Conservation (phyloP, 1,140 invertebrate species). For the Prorops nasuta region DNA sequence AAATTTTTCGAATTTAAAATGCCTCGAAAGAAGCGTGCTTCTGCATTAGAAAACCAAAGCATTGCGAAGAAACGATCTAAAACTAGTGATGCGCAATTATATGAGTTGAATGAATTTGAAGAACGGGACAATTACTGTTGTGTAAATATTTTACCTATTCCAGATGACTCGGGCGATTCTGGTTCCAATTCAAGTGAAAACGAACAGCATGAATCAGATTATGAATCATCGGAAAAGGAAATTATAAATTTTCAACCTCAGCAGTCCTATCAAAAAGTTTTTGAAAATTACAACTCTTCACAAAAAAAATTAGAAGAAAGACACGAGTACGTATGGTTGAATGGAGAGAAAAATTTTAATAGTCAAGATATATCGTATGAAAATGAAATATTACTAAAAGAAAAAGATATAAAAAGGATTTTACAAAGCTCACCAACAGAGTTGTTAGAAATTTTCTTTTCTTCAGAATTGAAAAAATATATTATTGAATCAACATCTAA, state of each 20-base stretch:
- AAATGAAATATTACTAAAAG: no score
- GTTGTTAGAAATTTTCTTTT: conserved; percentile 7
- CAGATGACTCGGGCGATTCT: conserved; percentile 2
- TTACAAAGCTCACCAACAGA: background rate
- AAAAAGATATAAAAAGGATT: background rate
- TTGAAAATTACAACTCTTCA: background rate
- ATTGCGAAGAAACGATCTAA: background rate
- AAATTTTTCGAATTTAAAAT: background rate
- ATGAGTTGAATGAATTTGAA: background rate
- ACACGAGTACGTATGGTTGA: no score
- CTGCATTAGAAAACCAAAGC: background rate
- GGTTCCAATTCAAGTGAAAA: background rate
- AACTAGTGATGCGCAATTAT: background rate
- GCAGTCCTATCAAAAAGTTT: background rate
- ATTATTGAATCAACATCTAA: conserved; percentile 9
- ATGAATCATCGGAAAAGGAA: background rate
- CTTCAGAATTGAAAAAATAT: conserved; percentile 2
- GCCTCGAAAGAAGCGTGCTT: background rate
- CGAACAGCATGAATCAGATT: background rate
- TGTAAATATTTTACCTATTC: background rate
- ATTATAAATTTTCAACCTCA: no score
- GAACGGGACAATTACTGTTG: background rate
- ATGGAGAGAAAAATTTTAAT: background rate
- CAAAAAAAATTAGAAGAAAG: no score
- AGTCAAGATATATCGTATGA: background rate